Evolutionary conservation across 2,797 vertebrate genomes (phyloP).

Genomic region (Sphenodon punctatus): DNA sequence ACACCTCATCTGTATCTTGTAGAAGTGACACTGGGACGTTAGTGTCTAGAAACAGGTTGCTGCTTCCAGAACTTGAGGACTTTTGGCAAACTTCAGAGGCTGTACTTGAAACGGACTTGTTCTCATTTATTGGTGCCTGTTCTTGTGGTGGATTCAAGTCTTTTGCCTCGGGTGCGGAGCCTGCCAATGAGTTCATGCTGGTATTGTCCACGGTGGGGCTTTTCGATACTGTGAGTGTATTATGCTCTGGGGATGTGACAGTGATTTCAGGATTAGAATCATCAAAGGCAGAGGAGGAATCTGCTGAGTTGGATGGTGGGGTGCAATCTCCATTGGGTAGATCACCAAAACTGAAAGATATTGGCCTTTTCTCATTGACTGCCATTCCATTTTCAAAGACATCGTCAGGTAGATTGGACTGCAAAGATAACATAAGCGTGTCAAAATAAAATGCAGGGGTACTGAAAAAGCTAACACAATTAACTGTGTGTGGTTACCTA

Average conservation of each 20-base stretch:
- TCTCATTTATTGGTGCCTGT: background rate
- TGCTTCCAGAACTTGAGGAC: slow-evolving; percentile 53
- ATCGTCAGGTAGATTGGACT: slow-evolving; percentile 92
- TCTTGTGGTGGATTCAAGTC: background rate
- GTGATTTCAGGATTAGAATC: slow-evolving; percentile 89
- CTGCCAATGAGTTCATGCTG: slow-evolving; percentile 53
- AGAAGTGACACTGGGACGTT: slow-evolving; percentile 74
- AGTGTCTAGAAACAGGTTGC: slow-evolving; percentile 81
- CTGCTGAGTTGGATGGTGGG: slow-evolving; percentile 66
- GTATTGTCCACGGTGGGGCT: slow-evolving; percentile 46
- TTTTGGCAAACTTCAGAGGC: slow-evolving; percentile 69
- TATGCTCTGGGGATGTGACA: slow-evolving; percentile 79
- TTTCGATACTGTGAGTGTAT: slow-evolving; percentile 60
- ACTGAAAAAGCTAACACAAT: background rate
- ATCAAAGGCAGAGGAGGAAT: slow-evolving; percentile 42
- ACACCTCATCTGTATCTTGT: slow-evolving; percentile 79
- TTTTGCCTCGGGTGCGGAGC: slow-evolving; percentile 42
- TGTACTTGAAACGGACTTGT: slow-evolving; percentile 39
- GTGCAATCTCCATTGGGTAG: slow-evolving; percentile 73
- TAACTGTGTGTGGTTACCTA: background rate
- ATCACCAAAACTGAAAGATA: slow-evolving; percentile 88
- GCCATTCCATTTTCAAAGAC: slow-evolving; percentile 86
- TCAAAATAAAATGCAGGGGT: background rate
- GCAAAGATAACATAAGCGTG: slow-evolving; percentile 23
- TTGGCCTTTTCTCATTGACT: slow-evolving; percentile 83